Percentiles rank a stretch among this genome's conserved stretches.
phyloP scores from a whole-genome alignment of 2,797 vertebrate species.

The Gephyroberyx darwinii region DNA sequence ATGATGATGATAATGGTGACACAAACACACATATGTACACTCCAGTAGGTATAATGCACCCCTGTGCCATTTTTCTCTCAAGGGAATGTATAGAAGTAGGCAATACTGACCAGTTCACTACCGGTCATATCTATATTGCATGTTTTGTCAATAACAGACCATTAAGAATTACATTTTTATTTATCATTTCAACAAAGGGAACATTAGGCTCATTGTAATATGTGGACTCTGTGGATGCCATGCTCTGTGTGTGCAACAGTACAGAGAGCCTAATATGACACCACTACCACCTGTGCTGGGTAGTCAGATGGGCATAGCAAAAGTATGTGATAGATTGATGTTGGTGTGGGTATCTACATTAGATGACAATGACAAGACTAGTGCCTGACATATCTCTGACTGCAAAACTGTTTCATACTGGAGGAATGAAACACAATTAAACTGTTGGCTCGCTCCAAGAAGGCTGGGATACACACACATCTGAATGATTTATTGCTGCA shows the following conservation, averaged over 20 bases:
- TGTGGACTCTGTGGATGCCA: conserved; percentile 25
- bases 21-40: no score
- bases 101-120: not conserved
- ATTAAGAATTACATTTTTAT: not conserved
- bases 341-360: conserved; percentile 52
- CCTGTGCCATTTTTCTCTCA: no score
- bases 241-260: conserved; percentile 37
- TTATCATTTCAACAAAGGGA: not conserved
- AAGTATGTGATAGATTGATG: conserved; percentile 71
- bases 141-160: not conserved
- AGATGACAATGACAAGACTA: conserved; percentile 46
- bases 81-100: not conserved
- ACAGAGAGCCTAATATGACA: conserved; percentile 64
- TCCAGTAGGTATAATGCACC: no score
- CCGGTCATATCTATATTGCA: not conserved
- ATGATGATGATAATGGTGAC: conserved; percentile 1
- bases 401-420: conserved; percentile 41
- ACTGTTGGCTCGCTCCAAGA: conserved; percentile 42
- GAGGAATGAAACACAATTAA: conserved; percentile 50
- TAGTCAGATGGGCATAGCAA: conserved; percentile 66
- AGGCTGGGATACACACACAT: conserved; percentile 27
- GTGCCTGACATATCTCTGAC: conserved; percentile 33
- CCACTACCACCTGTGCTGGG: conserved; percentile 73
- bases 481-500: conserved; percentile 52
- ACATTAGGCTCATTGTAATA: conserved; percentile 11